Evolutionary conservation across 2,888 invertebrate species (phyloP).

Genomic region (Thymelicus sylvestris): DNA sequence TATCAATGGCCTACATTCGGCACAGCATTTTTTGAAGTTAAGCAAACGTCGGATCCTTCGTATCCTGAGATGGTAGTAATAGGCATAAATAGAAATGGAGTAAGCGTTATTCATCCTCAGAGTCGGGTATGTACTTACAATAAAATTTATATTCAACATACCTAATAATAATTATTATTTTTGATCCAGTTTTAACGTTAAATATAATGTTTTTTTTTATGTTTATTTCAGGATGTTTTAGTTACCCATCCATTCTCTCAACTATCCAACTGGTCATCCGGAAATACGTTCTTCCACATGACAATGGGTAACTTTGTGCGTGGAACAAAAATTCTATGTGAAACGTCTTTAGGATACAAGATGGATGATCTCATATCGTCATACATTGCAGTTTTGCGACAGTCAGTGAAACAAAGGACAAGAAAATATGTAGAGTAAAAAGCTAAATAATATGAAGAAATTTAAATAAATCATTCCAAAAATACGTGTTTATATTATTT

Average conservation of each 20-base stretch:
- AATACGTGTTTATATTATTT: neutral
- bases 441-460: no score
- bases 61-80: slow-evolving; percentile 94
- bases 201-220: neutral
- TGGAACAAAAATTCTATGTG: slow-evolving; percentile 94
- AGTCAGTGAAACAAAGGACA: slow-evolving; percentile 62
- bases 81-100: slow-evolving; percentile 96
- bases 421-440: slow-evolving; percentile 36
- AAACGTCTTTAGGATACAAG: slow-evolving; percentile 97
- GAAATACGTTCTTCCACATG: slow-evolving; percentile 97
- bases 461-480: no score
- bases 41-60: slow-evolving; percentile 94
- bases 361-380: slow-evolving; percentile 98
- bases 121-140: slow-evolving; percentile 87
- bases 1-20: slow-evolving; percentile 95
- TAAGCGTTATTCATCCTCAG: slow-evolving; percentile 94
- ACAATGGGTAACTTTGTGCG: slow-evolving; percentile 97
- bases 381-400: slow-evolving; percentile 88
- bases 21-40: slow-evolving; percentile 97
- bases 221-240: slow-evolving; percentile 88
- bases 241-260: slow-evolving; percentile 94
- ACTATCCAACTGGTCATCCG: slow-evolving; percentile 97
- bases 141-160: no score
- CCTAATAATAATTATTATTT: no score
- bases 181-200: neutral